Evolutionary conservation across 2,797 vertebrate genomes (phyloP), one percentile per base, ranked within the genome.

Genomic region (Enteromius mattozi): DNA sequence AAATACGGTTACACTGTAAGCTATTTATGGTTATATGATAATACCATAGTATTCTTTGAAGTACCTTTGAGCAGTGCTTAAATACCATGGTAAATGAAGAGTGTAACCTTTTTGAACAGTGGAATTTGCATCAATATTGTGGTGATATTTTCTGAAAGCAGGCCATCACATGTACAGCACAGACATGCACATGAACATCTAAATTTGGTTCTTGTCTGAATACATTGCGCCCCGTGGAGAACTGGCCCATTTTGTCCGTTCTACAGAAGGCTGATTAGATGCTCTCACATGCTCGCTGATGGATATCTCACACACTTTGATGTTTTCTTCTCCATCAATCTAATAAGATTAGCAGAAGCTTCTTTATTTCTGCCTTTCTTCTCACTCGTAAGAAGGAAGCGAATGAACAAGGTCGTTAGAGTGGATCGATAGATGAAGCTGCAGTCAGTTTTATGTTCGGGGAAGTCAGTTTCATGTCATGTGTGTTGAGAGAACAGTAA

Each of bases 181-280:
- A 68, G 40, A 69, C 59, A 33, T 89, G 87, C 92, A 82, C 92
- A 87, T 93, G 92, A 92, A 47, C 54, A 27, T 68, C 30, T 47
- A 85, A 88, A 59, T 35, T 27, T 40, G 51, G 35, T 40, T 35
- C 70, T 49, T 74, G 42, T 79, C 40, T 82, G 19, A 42, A 59
- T 24, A 68, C 40, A 81, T 14, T n/a, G 33, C 14, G 7, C 3
- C 54, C 82, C 12, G 4, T 72, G n/a, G 54, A 72, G 82, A 84
- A 27, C 66, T 79, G 21, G 27, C 82, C 76, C 54, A 71, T 79
- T 84, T 84, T 72, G 82, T 71, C 82, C 82, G 71, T 45, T 61
- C 76, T 37, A 56, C 54, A 84, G 65, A 71, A 70, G 27, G 66
- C 51, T 71, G 82, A 79, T 79, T 51, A 84, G 63, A 77, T 51